Conservation (phyloP, 2,113 vertebrate species). For the Oncorhynchus keta region DNA sequence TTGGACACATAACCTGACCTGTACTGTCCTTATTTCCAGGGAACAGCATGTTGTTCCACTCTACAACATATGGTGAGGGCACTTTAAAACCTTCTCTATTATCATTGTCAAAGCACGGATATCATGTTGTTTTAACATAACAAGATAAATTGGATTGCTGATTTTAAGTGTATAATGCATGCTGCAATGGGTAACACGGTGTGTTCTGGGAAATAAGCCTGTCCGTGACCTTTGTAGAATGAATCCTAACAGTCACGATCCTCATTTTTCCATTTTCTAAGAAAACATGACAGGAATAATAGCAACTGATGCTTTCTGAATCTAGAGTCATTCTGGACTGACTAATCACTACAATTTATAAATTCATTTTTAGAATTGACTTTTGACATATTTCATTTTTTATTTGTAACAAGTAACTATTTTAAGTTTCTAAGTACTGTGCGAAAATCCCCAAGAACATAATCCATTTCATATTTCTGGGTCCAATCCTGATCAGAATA, state of each 20-base stretch:
- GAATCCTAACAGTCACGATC: neutral
- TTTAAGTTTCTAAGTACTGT: constrained; percentile 1
- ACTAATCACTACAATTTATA: no score
- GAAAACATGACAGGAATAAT: no score
- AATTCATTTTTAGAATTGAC: no score
- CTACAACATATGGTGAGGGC: constrained; percentile 26
- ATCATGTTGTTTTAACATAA: neutral
- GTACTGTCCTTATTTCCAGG: constrained; percentile 50
- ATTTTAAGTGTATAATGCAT: neutral
- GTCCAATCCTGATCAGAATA: no score
- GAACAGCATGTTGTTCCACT: constrained; percentile 26
- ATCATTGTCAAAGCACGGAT: neutral
- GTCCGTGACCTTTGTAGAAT: neutral
- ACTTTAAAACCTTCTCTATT: constrained; percentile 39
- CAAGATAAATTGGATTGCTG: constrained; percentile 13
- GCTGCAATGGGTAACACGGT: neutral
- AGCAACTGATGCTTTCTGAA: no score
- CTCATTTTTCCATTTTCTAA: no score
- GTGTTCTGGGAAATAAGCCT: neutral
- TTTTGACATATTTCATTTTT: constrained; percentile 39
- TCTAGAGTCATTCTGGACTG: no score
- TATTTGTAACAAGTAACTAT: constrained; percentile 49
- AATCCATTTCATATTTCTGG: no score
- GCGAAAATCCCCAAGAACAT: no score
- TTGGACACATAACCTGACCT: constrained; percentile 55